Percentiles rank a stretch among this genome's conserved stretches.
phyloP scores from a whole-genome alignment of 2,888 invertebrate species.

The Apoderus coryli region DNA sequence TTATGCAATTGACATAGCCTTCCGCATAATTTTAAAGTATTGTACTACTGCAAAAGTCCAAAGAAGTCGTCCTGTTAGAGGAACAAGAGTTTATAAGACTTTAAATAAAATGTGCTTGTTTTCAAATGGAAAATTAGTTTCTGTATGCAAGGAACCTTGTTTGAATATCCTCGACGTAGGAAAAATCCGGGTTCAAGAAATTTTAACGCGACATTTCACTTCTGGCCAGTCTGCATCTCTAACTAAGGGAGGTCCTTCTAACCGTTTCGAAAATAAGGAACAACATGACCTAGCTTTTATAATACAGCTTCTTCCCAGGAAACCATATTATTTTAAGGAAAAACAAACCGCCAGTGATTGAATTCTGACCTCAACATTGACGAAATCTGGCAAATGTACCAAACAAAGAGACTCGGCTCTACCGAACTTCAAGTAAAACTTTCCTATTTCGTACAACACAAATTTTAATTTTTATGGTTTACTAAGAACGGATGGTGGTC shows the following conservation, averaged over 20 bases:
- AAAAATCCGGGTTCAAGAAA: constrained; percentile 1
- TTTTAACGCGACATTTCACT: constrained; percentile 1
- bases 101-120: neutral
- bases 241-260: neutral
- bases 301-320: neutral
- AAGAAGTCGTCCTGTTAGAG: neutral
- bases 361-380: neutral
- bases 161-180: constrained; percentile 1
- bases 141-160: neutral
- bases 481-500: constrained; percentile 19
- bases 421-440: constrained; percentile 10
- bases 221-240: constrained; percentile 1
- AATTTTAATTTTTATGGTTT: too few species aligned
- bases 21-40: constrained; percentile 2
- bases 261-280: neutral
- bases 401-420: constrained; percentile 1
- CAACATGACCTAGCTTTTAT: neutral
- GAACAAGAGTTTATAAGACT: neutral
- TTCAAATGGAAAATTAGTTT: constrained; percentile 1
- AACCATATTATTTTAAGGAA: constrained; percentile 1
- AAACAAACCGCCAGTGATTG: constrained; percentile 2
- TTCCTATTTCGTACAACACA: neutral
- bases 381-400: constrained; percentile 4
- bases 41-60: constrained; percentile 3
- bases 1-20: neutral